Conservation (phyloP, 2,888 invertebrate species). For the Exocentrus adspersus region DNA sequence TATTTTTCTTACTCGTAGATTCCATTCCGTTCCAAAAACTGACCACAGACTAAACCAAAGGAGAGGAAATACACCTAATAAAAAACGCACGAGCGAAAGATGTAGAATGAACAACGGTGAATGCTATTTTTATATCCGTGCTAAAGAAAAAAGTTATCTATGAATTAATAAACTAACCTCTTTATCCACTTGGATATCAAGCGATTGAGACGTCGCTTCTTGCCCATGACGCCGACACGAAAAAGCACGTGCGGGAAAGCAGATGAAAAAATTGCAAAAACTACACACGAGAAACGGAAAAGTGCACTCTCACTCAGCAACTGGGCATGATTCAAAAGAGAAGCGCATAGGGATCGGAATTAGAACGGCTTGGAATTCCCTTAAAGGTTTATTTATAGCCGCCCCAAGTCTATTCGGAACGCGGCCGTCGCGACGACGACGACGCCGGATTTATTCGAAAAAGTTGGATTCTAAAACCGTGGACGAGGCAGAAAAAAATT, state of each 20-base stretch:
- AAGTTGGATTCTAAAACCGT: constrained; percentile 13
- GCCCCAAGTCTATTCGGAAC: constrained; percentile 46
- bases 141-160: not conserved
- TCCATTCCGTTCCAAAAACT: no score
- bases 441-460: constrained; percentile 23
- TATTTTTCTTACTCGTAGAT: no score
- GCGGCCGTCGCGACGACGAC: constrained; percentile 26
- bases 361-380: constrained; percentile 51
- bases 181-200: constrained; percentile 63
- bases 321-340: constrained; percentile 25
- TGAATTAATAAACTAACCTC: constrained; percentile 54
- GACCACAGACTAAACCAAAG: no score
- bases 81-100: no score
- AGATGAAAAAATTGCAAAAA: constrained; percentile 27
- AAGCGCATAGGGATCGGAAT: constrained; percentile 29
- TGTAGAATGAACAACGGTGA: no score
- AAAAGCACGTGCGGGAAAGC: no score
- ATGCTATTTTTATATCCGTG: no score
- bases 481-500: not conserved
- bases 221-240: constrained; percentile 54
- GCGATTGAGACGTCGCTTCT: constrained; percentile 59
- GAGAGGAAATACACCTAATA: no score
- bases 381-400: constrained; percentile 51
- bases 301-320: constrained; percentile 22
- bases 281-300: constrained; percentile 21